These are phyloP conservation scores for Clupea harengus DNA, from an alignment of 2,113 vertebrate species.

Conservation along the genomic window DNA sequence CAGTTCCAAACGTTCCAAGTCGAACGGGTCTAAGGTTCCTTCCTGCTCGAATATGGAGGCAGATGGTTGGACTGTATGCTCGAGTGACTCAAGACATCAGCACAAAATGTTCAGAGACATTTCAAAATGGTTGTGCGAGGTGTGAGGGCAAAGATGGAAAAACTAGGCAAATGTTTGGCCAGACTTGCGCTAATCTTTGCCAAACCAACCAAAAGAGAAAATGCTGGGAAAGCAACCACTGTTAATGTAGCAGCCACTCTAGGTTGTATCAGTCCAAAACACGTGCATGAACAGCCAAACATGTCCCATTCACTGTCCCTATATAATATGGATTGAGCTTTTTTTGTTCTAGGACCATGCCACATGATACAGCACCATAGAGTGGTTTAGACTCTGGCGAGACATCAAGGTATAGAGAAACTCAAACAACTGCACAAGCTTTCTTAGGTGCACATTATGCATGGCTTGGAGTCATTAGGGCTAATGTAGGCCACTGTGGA, in stretches of 20 bases:
- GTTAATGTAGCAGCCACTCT: neutral
- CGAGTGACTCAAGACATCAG: neutral
- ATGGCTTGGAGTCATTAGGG: neutral
- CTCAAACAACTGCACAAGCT: neutral
- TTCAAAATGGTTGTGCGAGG: neutral
- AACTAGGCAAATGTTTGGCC: neutral
- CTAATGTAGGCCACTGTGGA: too few relatives aligned
- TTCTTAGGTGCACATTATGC: too few relatives aligned
- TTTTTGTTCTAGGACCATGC: too few relatives aligned
- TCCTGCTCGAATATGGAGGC: neutral
- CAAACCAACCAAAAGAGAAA: neutral
- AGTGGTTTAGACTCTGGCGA: neutral
- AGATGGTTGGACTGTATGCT: constrained; percentile 6
- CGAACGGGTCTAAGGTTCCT: neutral
- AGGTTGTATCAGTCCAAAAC: neutral
- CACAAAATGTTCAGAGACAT: neutral
- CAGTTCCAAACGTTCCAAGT: neutral
- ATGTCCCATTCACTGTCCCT: neutral
- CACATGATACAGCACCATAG: neutral
- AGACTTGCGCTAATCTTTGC: neutral
- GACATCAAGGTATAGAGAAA: neutral
- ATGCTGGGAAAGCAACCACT: neutral
- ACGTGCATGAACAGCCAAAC: neutral
- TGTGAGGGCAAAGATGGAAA: neutral
- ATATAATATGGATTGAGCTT: too few relatives aligned